phyloP scores from a whole-genome alignment of 2,888 invertebrate genomes.

The Meliscaeva auricollis region DNA sequence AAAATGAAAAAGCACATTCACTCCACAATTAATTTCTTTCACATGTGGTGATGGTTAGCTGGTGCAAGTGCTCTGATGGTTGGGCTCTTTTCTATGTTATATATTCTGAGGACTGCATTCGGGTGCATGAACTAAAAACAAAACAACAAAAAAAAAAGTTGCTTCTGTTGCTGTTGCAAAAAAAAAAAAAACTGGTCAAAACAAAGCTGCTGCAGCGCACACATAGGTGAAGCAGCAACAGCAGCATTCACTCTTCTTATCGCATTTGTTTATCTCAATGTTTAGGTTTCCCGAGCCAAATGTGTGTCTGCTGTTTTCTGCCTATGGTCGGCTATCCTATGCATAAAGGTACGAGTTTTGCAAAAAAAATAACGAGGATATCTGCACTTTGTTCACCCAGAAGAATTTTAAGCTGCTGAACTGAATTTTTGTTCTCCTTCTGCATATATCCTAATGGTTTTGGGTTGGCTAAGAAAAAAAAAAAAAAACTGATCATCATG shows the following conservation, averaged over 20 bases:
- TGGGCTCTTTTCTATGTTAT: slow-evolving; percentile 46
- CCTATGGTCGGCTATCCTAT: slow-evolving; percentile 8
- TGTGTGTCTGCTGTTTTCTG: slow-evolving; percentile 47
- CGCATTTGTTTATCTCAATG: slow-evolving; percentile 76
- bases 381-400: slow-evolving; percentile 68
- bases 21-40: slow-evolving; percentile 75
- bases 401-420: slow-evolving; percentile 68
- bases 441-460: slow-evolving; percentile 46
- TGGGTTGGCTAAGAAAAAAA: slow-evolving; percentile 30
- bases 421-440: slow-evolving; percentile 57
- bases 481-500: slow-evolving; percentile 58
- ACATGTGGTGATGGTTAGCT: slow-evolving; percentile 66
- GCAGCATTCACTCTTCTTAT: slow-evolving; percentile 70
- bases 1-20: slow-evolving; percentile 71
- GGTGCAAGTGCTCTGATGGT: slow-evolving; percentile 28
- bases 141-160: slow-evolving; percentile 20
- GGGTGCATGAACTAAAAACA: slow-evolving; percentile 28
- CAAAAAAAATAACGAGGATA: slow-evolving; percentile 54
- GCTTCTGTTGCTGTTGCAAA: slow-evolving; percentile 34
- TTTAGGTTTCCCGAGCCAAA: slow-evolving; percentile 73
- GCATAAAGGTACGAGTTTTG: neutral
- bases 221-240: slow-evolving; percentile 58
- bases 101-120: slow-evolving; percentile 59
- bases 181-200: slow-evolving; percentile 43
- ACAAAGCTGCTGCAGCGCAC: slow-evolving; percentile 71